Conservation (phyloP, 1,140 invertebrate species). For the Orchesella cincta region DNA sequence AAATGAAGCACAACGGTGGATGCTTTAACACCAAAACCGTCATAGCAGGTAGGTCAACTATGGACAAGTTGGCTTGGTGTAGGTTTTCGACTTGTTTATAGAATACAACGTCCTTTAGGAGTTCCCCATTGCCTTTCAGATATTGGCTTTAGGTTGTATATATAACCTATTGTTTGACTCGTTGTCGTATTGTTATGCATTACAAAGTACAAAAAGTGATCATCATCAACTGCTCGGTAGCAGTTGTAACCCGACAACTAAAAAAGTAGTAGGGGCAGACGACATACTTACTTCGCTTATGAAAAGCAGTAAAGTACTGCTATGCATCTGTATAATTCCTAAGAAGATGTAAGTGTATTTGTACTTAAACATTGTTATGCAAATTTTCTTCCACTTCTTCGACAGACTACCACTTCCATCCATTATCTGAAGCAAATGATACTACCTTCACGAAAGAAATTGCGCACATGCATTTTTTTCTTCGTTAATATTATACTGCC, state of each 20-base stretch:
- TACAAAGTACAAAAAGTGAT: not conserved
- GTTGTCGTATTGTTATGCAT: not conserved
- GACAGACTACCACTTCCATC: too few relatives aligned
- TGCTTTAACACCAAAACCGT: not conserved
- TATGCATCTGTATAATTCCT: too few relatives aligned
- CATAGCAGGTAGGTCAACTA: not conserved
- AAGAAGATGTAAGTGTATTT: too few relatives aligned
- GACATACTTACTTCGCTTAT: too few relatives aligned
- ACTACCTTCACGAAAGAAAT: too few relatives aligned
- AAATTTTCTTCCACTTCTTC: too few relatives aligned
- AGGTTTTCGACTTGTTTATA: not conserved
- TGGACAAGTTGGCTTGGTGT: not conserved
- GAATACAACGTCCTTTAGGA: too few relatives aligned
- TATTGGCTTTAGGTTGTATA: not conserved
- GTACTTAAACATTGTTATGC: too few relatives aligned
- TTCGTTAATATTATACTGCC: not conserved
- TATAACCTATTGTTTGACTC: not conserved
- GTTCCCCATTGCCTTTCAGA: not conserved
- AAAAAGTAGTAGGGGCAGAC: not conserved
- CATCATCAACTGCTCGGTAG: not conserved
- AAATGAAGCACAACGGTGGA: too few relatives aligned
- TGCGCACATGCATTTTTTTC: too few relatives aligned
- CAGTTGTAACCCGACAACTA: not conserved
- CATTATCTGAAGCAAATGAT: too few relatives aligned
- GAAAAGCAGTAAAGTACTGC: too few relatives aligned